A percentile compares a stretch with the other conserved stretches of the same genome.
Conservation (phyloP, 2,888 invertebrate genomes). For the Himalopsyche japonica region DNA sequence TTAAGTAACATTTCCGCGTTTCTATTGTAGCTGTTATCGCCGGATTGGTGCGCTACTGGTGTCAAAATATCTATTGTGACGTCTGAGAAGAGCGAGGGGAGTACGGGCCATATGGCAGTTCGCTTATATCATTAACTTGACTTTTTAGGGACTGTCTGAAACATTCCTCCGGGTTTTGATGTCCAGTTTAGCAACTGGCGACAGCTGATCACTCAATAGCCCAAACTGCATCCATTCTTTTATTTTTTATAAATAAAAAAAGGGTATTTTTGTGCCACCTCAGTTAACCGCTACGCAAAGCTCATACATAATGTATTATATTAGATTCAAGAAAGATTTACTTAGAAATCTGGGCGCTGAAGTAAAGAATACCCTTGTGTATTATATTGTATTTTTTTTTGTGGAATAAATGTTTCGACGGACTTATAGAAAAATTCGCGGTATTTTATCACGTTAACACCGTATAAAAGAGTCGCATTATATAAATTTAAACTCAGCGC, state of each 20-base stretch:
- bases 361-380: neutral
- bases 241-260: neutral
- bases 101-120: neutral
- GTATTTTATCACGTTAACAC: too few relatives aligned
- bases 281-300: neutral
- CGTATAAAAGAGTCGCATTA: too few relatives aligned
- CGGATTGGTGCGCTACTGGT: neutral
- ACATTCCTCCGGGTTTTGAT: neutral
- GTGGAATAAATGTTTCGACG: neutral
- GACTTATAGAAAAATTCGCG: too few relatives aligned
- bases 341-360: neutral
- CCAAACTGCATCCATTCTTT: neutral
- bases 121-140: neutral
- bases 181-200: neutral
- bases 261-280: neutral
- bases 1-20: too few relatives aligned
- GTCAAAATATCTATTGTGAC: neutral
- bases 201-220: neutral
- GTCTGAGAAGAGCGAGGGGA: neutral
- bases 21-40: too few relatives aligned
- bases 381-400: neutral
- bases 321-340: neutral
- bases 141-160: neutral
- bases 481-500: too few relatives aligned
- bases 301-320: neutral